phyloP scores from a whole-genome alignment of 2,888 invertebrate species.

The Eupithecia inturbata region DNA sequence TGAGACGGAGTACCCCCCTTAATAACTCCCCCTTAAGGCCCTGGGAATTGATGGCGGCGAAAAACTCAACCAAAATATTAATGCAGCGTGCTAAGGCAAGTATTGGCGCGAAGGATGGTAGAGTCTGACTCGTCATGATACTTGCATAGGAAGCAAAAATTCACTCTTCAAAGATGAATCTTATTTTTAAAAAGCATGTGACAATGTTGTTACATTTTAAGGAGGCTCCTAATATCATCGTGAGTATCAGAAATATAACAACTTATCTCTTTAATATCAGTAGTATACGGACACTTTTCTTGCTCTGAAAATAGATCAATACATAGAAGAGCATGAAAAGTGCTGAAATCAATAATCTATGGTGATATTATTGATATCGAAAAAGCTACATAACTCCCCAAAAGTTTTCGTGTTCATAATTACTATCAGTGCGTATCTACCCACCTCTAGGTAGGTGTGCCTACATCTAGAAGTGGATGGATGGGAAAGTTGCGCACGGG shows the following conservation, averaged over 20 bases:
- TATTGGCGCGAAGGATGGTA: conserved; percentile 66
- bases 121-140: conserved; percentile 56
- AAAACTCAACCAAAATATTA: conserved; percentile 84
- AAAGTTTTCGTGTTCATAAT: not conserved
- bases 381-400: not conserved
- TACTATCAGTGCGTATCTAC: not conserved
- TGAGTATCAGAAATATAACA: not conserved
- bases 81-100: conserved; percentile 76
- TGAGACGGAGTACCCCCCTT: conserved; percentile 78
- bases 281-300: not conserved
- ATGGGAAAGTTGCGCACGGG: no score
- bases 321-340: no score
- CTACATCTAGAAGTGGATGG: no score
- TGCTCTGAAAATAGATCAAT: not conserved
- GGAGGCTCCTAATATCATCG: not conserved
- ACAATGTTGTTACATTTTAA: not conserved
- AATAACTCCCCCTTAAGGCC: conserved; percentile 56
- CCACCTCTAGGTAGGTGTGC: no score
- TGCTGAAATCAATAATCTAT: not conserved
- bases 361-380: not conserved
- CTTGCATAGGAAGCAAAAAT: conserved; percentile 17
- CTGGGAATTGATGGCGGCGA: conserved; percentile 80
- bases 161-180: not conserved
- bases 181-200: not conserved
- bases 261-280: not conserved